Conservation (phyloP, 1,140 invertebrate genomes). For the Berghia stephanieae region DNA sequence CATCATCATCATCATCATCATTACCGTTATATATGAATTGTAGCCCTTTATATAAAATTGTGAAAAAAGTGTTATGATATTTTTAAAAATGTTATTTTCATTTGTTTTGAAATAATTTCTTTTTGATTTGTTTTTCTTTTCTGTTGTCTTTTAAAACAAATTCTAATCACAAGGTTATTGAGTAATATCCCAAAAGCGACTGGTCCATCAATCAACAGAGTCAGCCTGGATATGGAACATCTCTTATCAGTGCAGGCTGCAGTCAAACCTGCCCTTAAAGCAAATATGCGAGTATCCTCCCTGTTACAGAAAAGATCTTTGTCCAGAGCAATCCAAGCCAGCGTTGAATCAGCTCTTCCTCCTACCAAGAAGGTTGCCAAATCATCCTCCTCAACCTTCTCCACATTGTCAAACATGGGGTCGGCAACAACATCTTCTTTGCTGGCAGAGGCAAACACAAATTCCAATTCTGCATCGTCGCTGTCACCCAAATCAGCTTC, state of each 20-base stretch:
- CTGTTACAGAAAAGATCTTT: constrained; percentile 60
- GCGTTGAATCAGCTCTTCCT: constrained; percentile 27
- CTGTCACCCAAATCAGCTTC: constrained; percentile 26
- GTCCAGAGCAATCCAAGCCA: constrained; percentile 44
- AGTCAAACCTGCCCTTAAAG: constrained; percentile 41
- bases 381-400: constrained; percentile 11
- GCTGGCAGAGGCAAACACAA: no score
- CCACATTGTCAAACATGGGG: no score
- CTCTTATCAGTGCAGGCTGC: constrained; percentile 27
- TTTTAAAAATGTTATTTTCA: background rate
- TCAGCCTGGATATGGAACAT: no score
- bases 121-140: background rate
- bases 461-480: constrained; percentile 17
- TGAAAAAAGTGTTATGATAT: background rate
- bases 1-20: no score
- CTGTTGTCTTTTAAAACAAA: background rate
- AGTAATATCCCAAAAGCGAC: constrained; percentile 58
- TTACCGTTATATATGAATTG: no score
- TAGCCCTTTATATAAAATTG: background rate
- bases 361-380: constrained; percentile 2
- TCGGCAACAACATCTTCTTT: no score
- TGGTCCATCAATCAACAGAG: constrained; percentile 39
- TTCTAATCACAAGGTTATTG: background rate
- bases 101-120: background rate
- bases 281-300: constrained; percentile 56